phyloP scores from a whole-genome alignment of 2,113 vertebrate species.

The Accipiter virgatus region DNA sequence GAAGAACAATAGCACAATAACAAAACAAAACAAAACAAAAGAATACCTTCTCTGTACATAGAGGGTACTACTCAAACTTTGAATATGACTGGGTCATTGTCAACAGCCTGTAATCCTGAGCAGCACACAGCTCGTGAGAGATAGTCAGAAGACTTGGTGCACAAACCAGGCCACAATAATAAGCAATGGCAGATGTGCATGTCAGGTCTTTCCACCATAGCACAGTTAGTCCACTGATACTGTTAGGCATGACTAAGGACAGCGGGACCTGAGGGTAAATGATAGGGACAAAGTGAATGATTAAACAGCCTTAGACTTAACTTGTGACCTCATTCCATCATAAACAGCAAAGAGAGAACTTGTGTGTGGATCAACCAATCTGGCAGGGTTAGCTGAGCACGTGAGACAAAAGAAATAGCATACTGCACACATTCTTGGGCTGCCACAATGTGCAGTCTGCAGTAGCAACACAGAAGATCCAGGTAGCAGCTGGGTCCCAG shows the following conservation, averaged over 20 bases:
- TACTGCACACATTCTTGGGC: background rate
- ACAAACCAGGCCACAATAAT: background rate
- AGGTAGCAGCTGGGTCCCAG: background rate
- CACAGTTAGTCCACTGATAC: background rate
- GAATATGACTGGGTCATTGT: background rate
- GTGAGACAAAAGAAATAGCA: background rate
- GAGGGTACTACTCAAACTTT: background rate
- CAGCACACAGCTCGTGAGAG: background rate
- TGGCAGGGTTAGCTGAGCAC: background rate
- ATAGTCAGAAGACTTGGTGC: background rate
- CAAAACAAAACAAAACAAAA: background rate
- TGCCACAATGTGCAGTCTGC: background rate
- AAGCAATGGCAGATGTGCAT: background rate
- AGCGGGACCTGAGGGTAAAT: background rate
- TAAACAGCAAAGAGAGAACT: background rate
- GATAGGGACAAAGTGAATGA: background rate
- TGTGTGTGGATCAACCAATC: background rate
- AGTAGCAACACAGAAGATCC: background rate
- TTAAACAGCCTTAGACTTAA: background rate
- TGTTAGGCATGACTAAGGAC: background rate
- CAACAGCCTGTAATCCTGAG: background rate
- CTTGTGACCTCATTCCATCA: conserved; percentile 23
- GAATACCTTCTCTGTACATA: background rate
- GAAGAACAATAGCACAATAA: background rate
- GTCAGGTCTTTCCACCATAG: background rate